These are phyloP conservation scores for Ostrea denselamellosa DNA, from an alignment of 1,140 invertebrate species.

Conservation along the genomic window DNA sequence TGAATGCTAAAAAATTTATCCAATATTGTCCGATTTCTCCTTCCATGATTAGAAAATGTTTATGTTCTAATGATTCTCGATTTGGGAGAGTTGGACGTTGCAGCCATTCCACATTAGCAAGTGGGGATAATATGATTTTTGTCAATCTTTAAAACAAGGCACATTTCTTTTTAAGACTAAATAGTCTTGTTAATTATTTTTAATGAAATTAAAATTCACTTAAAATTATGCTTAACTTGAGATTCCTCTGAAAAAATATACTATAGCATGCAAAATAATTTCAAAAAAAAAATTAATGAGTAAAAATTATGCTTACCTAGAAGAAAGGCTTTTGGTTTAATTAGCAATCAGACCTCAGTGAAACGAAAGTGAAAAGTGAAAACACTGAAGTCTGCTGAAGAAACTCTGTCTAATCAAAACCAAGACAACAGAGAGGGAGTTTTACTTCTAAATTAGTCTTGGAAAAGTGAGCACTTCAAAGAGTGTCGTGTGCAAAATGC, in stretches of 20 bases:
- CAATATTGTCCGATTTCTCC: not conserved
- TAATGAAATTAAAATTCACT: too few relatives aligned
- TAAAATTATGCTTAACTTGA: too few relatives aligned
- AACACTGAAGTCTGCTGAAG: not conserved
- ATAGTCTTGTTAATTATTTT: too few relatives aligned
- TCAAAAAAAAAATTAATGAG: not conserved
- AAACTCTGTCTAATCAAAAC: not conserved
- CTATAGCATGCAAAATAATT: too few relatives aligned
- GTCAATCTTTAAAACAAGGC: too few relatives aligned
- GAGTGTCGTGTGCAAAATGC: constrained; percentile 27
- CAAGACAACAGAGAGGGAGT: not conserved
- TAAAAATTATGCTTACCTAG: not conserved
- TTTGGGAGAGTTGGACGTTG: too few relatives aligned
- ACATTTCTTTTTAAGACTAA: too few relatives aligned
- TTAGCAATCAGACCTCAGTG: constrained; percentile 27
- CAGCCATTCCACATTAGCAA: too few relatives aligned
- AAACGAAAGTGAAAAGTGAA: constrained; percentile 37
- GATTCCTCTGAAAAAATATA: too few relatives aligned
- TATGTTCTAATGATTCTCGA: not conserved
- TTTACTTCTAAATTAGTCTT: constrained; percentile 32
- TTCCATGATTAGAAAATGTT: not conserved
- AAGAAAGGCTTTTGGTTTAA: constrained; percentile 5
- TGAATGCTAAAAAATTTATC: not conserved
- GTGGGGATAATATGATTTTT: too few relatives aligned
- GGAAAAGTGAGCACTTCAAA: constrained; percentile 37